Conservation (phyloP, 2,797 vertebrate species). For the Sebastes steindachneri region DNA sequence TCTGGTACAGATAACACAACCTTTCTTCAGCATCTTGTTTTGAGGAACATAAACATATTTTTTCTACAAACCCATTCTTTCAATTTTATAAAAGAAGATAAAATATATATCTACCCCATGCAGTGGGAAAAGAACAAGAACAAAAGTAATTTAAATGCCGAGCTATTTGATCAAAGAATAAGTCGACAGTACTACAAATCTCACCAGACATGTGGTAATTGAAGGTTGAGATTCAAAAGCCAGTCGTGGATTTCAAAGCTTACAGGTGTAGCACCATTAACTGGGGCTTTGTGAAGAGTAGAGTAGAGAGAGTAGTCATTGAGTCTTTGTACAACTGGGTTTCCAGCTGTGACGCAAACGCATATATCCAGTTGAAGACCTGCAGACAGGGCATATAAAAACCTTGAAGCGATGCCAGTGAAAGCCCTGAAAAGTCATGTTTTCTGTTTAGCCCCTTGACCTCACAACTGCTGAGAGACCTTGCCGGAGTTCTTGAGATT, state of each 20-base stretch:
- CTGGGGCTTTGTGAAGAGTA: not conserved
- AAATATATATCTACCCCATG: not conserved
- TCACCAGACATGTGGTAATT: not conserved
- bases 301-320: not conserved
- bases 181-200: not conserved
- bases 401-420: not conserved
- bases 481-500: not conserved
- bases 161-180: not conserved
- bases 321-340: not conserved
- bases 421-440: not conserved
- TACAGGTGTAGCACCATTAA: not conserved
- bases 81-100: not conserved
- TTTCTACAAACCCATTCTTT: not conserved
- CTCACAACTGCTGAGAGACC: not conserved
- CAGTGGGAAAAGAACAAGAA: not conserved
- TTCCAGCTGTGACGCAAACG: not conserved
- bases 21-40: not conserved
- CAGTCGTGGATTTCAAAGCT: not conserved
- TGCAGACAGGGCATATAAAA: not conserved
- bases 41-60: not conserved
- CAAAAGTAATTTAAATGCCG: fast-evolving
- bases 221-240: not conserved
- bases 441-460: not conserved
- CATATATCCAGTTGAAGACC: not conserved
- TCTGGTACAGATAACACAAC: not conserved